Percentiles rank a stretch among this genome's conserved stretches.
These are phyloP conservation scores for Nesometra sesokonis DNA, from an alignment of 35 echinoderm and acorn worm species.

Conservation along the genomic window DNA sequence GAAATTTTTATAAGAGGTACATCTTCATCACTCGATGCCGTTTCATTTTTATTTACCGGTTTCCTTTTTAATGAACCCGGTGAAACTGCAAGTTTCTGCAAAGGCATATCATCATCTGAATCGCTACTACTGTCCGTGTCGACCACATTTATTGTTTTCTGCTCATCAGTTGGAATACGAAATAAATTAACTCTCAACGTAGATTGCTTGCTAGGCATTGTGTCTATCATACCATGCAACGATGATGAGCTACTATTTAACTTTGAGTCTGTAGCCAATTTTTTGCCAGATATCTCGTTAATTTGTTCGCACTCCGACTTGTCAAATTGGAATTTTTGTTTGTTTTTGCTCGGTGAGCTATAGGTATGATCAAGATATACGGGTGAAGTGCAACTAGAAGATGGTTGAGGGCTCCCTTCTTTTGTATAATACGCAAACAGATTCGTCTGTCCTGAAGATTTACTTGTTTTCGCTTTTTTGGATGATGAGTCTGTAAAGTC, in stretches of 20 bases:
- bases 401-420: neutral
- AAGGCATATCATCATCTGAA: neutral
- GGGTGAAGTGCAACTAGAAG: neutral
- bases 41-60: neutral
- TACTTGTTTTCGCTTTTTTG: neutral
- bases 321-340: neutral
- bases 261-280: neutral
- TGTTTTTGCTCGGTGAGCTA: conserved; percentile 55
- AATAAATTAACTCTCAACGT: neutral
- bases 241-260: neutral
- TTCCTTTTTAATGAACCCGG: neutral
- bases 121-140: neutral
- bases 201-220: neutral
- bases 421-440: neutral
- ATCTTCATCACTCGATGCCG: neutral
- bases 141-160: neutral
- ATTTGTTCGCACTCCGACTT: conserved; percentile 11
- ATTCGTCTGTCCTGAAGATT: neutral
- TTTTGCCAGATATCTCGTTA: neutral
- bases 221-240: neutral
- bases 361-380: conserved; percentile 86
- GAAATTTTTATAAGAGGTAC: neutral
- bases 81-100: neutral
- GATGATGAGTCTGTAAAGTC: neutral
- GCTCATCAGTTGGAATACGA: neutral